A percentile compares a stretch with the other conserved stretches of the same genome.
These are phyloP conservation scores for Tenrec ecaudatus DNA, from an alignment of 2,113 vertebrate genomes.

Conservation along the genomic window DNA sequence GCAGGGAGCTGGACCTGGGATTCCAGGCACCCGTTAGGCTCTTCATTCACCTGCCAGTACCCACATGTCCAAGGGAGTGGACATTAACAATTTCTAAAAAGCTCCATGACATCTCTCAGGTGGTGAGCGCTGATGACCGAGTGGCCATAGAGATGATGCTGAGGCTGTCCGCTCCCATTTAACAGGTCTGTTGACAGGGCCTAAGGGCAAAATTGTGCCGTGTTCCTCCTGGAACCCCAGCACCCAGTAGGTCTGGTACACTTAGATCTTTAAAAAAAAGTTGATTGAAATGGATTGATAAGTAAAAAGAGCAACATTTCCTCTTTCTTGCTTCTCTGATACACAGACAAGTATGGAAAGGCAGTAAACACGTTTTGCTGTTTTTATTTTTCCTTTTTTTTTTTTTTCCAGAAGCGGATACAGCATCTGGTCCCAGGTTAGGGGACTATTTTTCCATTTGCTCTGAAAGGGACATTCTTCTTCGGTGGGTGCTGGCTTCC, in stretches of 20 bases:
- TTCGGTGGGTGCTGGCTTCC: background rate
- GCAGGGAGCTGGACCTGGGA: background rate
- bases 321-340: background rate
- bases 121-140: no score
- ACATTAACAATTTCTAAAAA: background rate
- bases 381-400: no score
- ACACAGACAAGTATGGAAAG: background rate
- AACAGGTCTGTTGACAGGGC: background rate
- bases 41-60: no score
- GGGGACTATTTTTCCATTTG: background rate
- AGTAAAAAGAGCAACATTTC: background rate
- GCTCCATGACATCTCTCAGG: no score
- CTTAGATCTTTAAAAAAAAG: background rate
- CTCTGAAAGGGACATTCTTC: background rate
- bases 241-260: background rate
- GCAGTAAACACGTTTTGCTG: background rate
- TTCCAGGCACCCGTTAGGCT: background rate
- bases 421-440: background rate
- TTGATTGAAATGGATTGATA: background rate
- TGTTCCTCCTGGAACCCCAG: background rate
- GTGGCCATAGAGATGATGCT: background rate
- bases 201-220: background rate
- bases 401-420: no score
- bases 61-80: background rate
- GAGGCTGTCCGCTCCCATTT: background rate